Evolutionary conservation across 2,797 vertebrate genomes (phyloP), one percentile per base, ranked within the genome.

Genomic region (Graptemys geographica): DNA sequence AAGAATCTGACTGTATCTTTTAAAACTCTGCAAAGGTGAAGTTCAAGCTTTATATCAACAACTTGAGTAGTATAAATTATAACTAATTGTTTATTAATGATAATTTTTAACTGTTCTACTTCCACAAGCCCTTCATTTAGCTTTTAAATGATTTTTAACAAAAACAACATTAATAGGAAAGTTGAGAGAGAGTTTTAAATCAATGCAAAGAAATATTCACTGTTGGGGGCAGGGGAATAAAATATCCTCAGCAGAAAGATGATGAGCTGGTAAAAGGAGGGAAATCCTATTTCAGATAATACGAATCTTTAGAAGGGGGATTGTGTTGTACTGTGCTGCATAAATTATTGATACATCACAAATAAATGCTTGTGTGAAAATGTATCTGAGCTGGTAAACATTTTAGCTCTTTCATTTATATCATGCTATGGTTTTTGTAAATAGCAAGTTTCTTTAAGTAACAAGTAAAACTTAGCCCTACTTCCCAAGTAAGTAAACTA

Each of bases 351-450:
- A n/a, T 28, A 80, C 13, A 10, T 53, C 47, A 19, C 18, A 62
- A 21, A 8, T 4, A 1, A 74, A 0, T 81, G 10, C 9, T 52
- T 0, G 0, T 2, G 6, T 41, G 41, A 9, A 53, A 5, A 4
- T 80, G 5, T 41, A 86, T 18, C 11, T 55, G 4, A 49, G 41
- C 27, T 28, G 25, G 25, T 78, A 31, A 72, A 41, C 25, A 31
- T 51, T 41, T 87, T 3, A 62, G 5, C 2, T 49, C n/a, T 51
- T 76, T 87, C 5, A 1, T 84, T 81, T 93, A 11, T 4, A 72
- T 51, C 10, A 19, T 19, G 1, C 37, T 74, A 1, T 9, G 44
- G 2, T 21, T 55, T 92, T 83, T 79, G 12, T 81, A 81, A 57
- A 88, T 56, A 1, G 1, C 44, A 47, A 13, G 37, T 12, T 72